A percentile compares a stretch with the other conserved stretches of the same genome.
Conservation (phyloP, 2,888 invertebrate species). For the Baronia brevicornis region DNA sequence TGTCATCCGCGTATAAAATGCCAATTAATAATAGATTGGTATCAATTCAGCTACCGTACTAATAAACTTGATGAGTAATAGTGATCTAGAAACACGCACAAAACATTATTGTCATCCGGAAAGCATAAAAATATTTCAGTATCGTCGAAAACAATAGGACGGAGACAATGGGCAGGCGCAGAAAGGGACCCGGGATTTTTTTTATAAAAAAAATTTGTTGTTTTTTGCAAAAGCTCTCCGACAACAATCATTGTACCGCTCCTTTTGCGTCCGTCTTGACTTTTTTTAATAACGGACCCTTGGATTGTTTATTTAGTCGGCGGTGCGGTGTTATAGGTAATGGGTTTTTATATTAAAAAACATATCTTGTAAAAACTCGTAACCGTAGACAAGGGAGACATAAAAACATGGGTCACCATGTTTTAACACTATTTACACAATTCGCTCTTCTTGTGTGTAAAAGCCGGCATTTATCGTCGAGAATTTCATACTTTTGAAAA, state of each 20-base stretch:
- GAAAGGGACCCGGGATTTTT: conserved; percentile 52
- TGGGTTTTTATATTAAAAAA: conserved; percentile 40
- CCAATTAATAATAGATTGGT: conserved; percentile 17
- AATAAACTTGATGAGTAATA: conserved; percentile 73
- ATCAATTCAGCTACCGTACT: conserved; percentile 21
- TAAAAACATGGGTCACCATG: conserved; percentile 19
- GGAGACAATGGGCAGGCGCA: conserved; percentile 67
- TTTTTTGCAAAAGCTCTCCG: conserved; percentile 62
- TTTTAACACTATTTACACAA: no score
- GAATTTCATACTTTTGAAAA: conserved; percentile 15
- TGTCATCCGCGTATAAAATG: conserved; percentile 28
- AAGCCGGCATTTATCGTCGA: no score
- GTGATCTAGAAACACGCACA: conserved; percentile 69
- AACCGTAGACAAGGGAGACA: conserved; percentile 16
- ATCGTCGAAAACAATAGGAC: conserved; percentile 67
- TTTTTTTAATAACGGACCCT: conserved; percentile 60
- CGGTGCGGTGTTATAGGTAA: conserved; percentile 48
- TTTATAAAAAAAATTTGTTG: conserved; percentile 39
- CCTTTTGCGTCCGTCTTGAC: conserved; percentile 37
- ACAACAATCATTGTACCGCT: conserved; percentile 64
- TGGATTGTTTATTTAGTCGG: conserved; percentile 64
- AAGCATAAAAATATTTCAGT: conserved; percentile 73
- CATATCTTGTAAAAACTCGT: conserved; percentile 19
- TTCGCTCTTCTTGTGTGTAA: no score
- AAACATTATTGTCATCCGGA: conserved; percentile 70